A percentile compares a stretch with the other conserved stretches of the same genome.
These are phyloP conservation scores for Mechanitis mazaeus DNA, from an alignment of 2,888 invertebrate genomes.

Conservation along the genomic window DNA sequence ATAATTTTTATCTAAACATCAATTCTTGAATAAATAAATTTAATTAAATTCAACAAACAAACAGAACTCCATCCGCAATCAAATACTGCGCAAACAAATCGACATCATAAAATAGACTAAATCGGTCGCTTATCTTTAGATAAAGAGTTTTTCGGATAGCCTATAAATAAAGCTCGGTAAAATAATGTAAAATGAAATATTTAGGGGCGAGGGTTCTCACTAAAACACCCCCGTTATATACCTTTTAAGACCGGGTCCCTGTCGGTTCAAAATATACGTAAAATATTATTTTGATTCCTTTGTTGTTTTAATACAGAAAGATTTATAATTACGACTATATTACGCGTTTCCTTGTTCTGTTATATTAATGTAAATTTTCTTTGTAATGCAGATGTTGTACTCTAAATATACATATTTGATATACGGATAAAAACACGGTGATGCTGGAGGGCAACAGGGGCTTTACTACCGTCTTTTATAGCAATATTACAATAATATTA, in stretches of 20 bases:
- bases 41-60: too few relatives aligned
- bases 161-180: constrained; percentile 27
- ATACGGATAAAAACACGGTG: too few relatives aligned
- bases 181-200: constrained; percentile 33
- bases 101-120: neutral
- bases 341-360: neutral
- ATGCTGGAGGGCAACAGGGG: too few relatives aligned
- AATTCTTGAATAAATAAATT: too few relatives aligned
- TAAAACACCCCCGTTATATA: constrained; percentile 24
- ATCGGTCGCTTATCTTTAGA: constrained; percentile 5
- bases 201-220: constrained; percentile 23
- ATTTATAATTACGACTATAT: constrained; percentile 1
- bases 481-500: too few relatives aligned
- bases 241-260: constrained; percentile 20
- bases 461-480: too few relatives aligned
- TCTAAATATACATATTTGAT: constrained; percentile 3
- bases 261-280: constrained; percentile 20
- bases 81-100: neutral
- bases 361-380: neutral
- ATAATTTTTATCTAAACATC: too few relatives aligned
- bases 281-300: constrained; percentile 26
- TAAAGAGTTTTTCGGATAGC: constrained; percentile 18
- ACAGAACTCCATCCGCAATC: constrained; percentile 1
- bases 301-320: constrained; percentile 16
- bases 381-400: constrained; percentile 5